Percentiles rank a stretch among this genome's conserved stretches.
phyloP scores from a whole-genome alignment of 2,113 vertebrate genomes.

The Heloderma charlesbogerti region DNA sequence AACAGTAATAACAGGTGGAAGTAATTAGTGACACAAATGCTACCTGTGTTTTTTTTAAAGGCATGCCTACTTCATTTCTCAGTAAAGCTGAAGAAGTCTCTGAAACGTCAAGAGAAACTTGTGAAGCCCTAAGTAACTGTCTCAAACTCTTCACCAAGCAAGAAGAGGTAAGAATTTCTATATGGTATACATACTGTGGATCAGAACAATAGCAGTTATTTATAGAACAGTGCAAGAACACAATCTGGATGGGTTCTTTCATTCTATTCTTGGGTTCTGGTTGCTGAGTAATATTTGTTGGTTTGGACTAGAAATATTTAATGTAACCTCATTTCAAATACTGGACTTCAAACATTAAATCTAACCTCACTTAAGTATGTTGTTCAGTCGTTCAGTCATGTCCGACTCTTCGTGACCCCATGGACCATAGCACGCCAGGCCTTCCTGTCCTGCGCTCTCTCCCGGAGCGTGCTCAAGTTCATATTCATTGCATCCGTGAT shows the following conservation, averaged over 20 bases:
- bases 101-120: slow-evolving; percentile 87
- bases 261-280: not conserved
- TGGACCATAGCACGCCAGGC: too few relatives aligned
- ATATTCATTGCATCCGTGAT: too few relatives aligned
- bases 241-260: not conserved
- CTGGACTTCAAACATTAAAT: not conserved
- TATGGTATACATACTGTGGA: not conserved
- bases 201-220: slow-evolving; percentile 2
- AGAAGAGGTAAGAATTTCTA: slow-evolving; percentile 86
- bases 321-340: not conserved
- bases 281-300: not conserved
- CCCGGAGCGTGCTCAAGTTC: too few relatives aligned
- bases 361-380: too few relatives aligned
- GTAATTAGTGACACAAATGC: not conserved
- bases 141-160: slow-evolving; percentile 88
- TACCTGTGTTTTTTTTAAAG: slow-evolving; percentile 68
- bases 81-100: slow-evolving; percentile 88
- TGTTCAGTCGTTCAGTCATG: too few relatives aligned
- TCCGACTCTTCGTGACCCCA: too few relatives aligned
- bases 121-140: slow-evolving; percentile 83
- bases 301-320: not conserved
- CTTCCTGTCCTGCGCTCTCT: too few relatives aligned
- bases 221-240: not conserved
- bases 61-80: slow-evolving; percentile 77
- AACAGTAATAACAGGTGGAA: not conserved